A percentile compares a stretch with the other conserved stretches of the same genome.
Evolutionary conservation across 2,888 invertebrate genomes (phyloP).

Genomic region (Eudasyphora cyanicolor): DNA sequence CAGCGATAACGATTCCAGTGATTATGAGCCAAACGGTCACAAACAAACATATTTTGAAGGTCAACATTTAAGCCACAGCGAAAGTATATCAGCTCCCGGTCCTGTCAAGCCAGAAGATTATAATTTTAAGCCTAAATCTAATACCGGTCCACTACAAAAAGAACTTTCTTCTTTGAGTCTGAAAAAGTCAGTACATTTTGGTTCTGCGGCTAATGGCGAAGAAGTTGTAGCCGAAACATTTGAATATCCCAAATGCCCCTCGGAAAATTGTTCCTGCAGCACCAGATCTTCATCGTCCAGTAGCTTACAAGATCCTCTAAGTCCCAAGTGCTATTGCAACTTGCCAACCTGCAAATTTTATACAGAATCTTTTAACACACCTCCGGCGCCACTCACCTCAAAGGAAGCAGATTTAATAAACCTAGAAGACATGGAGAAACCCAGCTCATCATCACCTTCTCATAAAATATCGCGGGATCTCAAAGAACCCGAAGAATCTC

Average conservation of each 20-base stretch:
- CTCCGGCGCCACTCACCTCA: background rate
- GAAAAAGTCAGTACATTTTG: constrained; percentile 79
- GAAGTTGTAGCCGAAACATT: constrained; percentile 75
- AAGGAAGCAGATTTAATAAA: constrained; percentile 24
- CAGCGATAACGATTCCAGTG: constrained; percentile 75
- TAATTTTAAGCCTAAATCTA: constrained; percentile 24
- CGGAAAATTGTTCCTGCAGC: constrained; percentile 78
- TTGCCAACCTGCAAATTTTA: constrained; percentile 71
- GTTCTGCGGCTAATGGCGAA: constrained; percentile 70
- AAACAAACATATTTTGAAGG: constrained; percentile 12
- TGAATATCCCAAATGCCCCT: constrained; percentile 78
- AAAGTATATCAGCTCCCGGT: constrained; percentile 73
- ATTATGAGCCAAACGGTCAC: constrained; percentile 78
- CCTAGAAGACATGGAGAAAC: constrained; percentile 23
- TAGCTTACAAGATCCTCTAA: constrained; percentile 67
- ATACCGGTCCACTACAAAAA: background rate
- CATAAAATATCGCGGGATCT: constrained; percentile 46
- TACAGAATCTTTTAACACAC: constrained; percentile 27
- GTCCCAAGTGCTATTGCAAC: constrained; percentile 73
- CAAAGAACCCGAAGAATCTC: constrained; percentile 69
- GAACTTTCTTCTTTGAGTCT: constrained; percentile 63
- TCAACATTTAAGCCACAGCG: background rate
- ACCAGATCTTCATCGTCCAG: constrained; percentile 77
- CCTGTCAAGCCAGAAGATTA: constrained; percentile 66
- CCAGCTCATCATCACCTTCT: background rate